Conservation (phyloP, 2,888 invertebrate genomes). For the Macaria liturata region DNA sequence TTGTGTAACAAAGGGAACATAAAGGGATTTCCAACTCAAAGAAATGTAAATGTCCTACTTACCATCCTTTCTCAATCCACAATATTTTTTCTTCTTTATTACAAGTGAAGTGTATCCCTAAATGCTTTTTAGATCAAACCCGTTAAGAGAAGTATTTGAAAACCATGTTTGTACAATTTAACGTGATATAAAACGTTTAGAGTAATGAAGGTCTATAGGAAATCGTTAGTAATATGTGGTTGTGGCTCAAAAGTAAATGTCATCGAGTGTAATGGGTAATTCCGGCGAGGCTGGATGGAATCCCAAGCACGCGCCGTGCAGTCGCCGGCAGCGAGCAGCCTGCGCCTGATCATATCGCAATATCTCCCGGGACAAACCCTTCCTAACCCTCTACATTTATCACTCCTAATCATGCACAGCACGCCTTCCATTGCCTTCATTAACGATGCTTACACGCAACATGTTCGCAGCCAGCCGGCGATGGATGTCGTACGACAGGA, state of each 20-base stretch:
- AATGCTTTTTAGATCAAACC: conserved; percentile 31
- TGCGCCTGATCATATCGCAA: conserved; percentile 70
- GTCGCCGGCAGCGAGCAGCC: conserved; percentile 49
- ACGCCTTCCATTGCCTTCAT: conserved; percentile 52
- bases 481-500: conserved; percentile 50
- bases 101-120: background rate
- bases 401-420: conserved; percentile 39
- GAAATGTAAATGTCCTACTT: no score
- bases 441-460: conserved; percentile 44
- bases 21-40: no score
- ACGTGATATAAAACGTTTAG: conserved; percentile 71
- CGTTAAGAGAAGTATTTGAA: conserved; percentile 54
- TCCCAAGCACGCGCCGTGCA: conserved; percentile 77
- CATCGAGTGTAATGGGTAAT: conserved; percentile 78
- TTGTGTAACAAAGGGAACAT: no score
- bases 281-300: conserved; percentile 60
- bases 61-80: no score
- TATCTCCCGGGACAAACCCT: conserved; percentile 65
- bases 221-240: conserved; percentile 60
- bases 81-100: no score
- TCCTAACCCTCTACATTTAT: conserved; percentile 45
- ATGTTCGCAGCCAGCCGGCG: conserved; percentile 40
- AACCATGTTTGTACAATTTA: conserved; percentile 68
- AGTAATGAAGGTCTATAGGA: conserved; percentile 70
- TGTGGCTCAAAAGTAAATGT: conserved; percentile 69